Evolutionary conservation across 1,140 invertebrate species (phyloP).

Genomic region (Ceratitis capitata): DNA sequence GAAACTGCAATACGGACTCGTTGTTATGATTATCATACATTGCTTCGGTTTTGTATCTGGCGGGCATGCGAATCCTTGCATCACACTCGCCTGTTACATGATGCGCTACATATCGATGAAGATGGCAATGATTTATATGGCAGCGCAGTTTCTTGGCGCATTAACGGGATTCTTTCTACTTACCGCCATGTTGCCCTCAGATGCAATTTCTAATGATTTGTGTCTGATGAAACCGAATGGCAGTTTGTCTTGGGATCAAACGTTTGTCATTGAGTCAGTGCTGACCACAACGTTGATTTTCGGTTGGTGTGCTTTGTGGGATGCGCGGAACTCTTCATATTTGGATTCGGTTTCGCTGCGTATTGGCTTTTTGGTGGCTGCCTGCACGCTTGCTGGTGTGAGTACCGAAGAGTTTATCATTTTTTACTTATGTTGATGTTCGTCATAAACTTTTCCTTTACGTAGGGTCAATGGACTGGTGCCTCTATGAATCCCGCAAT

Average conservation of each 20-base stretch:
- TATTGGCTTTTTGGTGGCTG: neutral
- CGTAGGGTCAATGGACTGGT: constrained; percentile 74
- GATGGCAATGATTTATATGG: constrained; percentile 77
- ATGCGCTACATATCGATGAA: constrained; percentile 8
- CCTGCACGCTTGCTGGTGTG: constrained; percentile 16
- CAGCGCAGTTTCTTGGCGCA: constrained; percentile 78
- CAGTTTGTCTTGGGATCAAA: constrained; percentile 65
- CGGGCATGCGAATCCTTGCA: constrained; percentile 89
- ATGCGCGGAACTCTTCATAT: neutral
- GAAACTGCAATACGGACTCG: constrained; percentile 56
- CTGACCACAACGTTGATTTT: constrained; percentile 58
- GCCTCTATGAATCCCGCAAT: constrained; percentile 81
- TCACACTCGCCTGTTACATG: constrained; percentile 67
- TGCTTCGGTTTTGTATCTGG: constrained; percentile 85
- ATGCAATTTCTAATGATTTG: constrained; percentile 69
- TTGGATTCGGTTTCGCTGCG: constrained; percentile 30
- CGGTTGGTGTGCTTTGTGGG: constrained; percentile 29
- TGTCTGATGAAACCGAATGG: constrained; percentile 71
- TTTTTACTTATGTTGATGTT: neutral
- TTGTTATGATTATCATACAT: constrained; percentile 68
- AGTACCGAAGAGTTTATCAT: neutral
- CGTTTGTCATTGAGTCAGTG: constrained; percentile 63
- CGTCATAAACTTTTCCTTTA: no score
- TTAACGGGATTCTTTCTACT: constrained; percentile 74
- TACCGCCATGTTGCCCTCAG: constrained; percentile 55